These are phyloP conservation scores for Todiramphus saurophagus DNA, from an alignment of 2,113 vertebrate species.

Conservation along the genomic window DNA sequence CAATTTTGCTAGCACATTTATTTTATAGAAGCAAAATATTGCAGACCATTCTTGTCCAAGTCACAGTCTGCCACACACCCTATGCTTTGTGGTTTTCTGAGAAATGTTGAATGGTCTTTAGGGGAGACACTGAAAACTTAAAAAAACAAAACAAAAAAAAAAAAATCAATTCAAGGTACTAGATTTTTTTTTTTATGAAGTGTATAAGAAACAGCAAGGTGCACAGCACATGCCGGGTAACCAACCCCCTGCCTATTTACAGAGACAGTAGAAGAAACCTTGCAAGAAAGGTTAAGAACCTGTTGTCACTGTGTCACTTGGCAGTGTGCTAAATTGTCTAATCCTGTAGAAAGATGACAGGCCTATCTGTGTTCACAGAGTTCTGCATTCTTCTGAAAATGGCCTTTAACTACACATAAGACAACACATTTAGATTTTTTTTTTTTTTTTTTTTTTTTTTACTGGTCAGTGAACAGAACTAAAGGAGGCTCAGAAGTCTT, in stretches of 20 bases:
- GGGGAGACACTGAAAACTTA: background rate
- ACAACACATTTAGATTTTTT: background rate
- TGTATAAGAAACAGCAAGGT: background rate
- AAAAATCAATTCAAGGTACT: background rate
- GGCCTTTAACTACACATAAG: background rate
- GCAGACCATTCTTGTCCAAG: background rate
- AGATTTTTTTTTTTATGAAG: background rate
- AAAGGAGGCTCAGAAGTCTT: background rate
- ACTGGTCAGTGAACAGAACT: background rate
- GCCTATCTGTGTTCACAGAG: fast-evolving
- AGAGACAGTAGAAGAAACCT: background rate
- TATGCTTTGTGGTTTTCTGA: background rate
- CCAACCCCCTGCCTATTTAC: background rate
- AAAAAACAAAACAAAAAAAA: background rate
- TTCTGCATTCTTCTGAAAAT: background rate
- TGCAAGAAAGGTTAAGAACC: background rate
- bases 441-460: background rate
- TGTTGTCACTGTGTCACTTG: background rate
- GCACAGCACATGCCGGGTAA: background rate
- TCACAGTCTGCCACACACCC: background rate
- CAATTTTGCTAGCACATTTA: background rate
- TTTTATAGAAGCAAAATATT: background rate
- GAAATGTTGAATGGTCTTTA: background rate
- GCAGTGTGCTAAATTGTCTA: background rate
- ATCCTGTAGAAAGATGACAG: background rate